Conservation (phyloP, 2,888 invertebrate genomes). For the Pristionchus mayeri region DNA sequence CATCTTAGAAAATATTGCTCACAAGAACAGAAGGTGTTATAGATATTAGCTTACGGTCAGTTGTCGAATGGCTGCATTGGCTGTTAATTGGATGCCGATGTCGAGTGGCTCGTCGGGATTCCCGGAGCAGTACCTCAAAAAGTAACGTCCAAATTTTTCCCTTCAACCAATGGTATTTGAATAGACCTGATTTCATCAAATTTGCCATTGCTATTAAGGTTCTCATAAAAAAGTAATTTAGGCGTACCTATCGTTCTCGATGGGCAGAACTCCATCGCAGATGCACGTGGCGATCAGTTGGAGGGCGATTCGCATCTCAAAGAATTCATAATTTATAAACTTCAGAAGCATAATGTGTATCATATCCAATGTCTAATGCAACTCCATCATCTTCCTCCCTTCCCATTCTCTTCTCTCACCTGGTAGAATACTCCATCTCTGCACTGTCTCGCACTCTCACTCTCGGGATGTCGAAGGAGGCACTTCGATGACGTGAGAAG, state of each 20-base stretch:
- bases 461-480: conserved; percentile 93
- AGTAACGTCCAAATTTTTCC: too few relatives aligned
- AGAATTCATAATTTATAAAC: too few relatives aligned
- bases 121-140: conserved; percentile 48
- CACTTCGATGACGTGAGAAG: conserved; percentile 96
- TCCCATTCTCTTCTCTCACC: conserved; percentile 48
- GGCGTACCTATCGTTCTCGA: conserved; percentile 71
- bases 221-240: background rate
- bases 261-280: conserved; percentile 88
- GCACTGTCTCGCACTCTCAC: conserved; percentile 92
- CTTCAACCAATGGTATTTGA: too few relatives aligned
- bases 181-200: too few relatives aligned
- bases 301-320: conserved; percentile 90
- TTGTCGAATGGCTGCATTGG: conserved; percentile 87
- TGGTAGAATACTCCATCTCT: conserved; percentile 94
- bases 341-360: background rate
- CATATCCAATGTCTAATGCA: background rate
- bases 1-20: too few relatives aligned
- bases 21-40: too few relatives aligned
- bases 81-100: conserved; percentile 79
- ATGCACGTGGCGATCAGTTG: conserved; percentile 97
- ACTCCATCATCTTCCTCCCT: background rate
- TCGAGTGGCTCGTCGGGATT: conserved; percentile 76
- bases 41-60: conserved; percentile 82
- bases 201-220: too few relatives aligned